A percentile compares a stretch with the other conserved stretches of the same genome.
Evolutionary conservation across 2,113 vertebrate species (phyloP).

Genomic region (Speoplatyrhinus poulsoni): DNA sequence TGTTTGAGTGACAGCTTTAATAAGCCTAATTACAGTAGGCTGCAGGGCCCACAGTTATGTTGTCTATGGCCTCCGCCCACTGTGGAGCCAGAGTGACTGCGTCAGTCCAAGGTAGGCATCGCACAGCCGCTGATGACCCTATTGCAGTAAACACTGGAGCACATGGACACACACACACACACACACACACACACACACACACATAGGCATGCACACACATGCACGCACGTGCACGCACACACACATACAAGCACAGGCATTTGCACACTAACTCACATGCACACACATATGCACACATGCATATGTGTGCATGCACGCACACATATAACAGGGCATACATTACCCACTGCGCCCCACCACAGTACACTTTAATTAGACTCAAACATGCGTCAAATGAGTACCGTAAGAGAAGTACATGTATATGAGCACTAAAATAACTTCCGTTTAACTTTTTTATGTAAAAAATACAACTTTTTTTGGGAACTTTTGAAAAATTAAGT

Average conservation of each 20-base stretch:
- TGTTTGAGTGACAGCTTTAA: slow-evolving; percentile 73
- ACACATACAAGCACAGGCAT: slow-evolving; percentile 1
- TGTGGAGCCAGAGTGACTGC: slow-evolving; percentile 67
- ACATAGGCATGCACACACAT: slow-evolving; percentile 5
- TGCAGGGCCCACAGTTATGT: slow-evolving; percentile 64
- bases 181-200: slow-evolving; percentile 8
- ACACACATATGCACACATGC: slow-evolving; percentile 5
- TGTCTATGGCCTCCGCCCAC: slow-evolving; percentile 72
- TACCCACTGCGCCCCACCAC: not conserved
- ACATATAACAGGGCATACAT: not conserved
- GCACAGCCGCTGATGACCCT: slow-evolving; percentile 58
- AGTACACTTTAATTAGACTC: not conserved
- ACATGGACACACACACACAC: slow-evolving; percentile 18
- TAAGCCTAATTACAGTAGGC: slow-evolving; percentile 74
- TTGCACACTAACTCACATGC: slow-evolving; percentile 6
- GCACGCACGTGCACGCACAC: slow-evolving; percentile 11
- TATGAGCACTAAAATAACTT: too few species aligned
- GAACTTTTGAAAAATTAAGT: too few species aligned
- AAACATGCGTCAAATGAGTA: not conserved
- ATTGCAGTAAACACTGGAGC: slow-evolving; percentile 59
- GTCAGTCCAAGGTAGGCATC: slow-evolving; percentile 63
- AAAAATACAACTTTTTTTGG: too few species aligned
- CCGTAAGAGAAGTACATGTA: too few species aligned
- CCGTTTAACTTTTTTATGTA: too few species aligned
- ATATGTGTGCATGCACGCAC: slow-evolving; percentile 1